phyloP scores from a whole-genome alignment of 2,888 invertebrate species.

The Drosophila birchii region DNA sequence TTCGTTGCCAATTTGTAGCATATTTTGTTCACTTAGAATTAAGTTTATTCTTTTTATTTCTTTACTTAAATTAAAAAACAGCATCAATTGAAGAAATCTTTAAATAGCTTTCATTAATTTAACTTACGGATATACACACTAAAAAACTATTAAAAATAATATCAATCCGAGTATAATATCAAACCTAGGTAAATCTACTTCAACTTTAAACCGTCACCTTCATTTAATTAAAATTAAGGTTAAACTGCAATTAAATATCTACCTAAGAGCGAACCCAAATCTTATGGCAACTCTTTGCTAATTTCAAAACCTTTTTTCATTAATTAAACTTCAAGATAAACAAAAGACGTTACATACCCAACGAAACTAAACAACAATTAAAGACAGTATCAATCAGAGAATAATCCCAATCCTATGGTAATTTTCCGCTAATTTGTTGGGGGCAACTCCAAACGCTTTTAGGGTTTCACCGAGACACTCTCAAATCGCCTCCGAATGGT shows the following conservation, averaged over 20 bases:
- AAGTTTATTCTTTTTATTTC: too few relatives aligned
- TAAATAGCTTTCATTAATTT: too few relatives aligned
- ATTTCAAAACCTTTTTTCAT: neutral
- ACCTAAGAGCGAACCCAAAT: neutral
- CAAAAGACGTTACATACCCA: neutral
- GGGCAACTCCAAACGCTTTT: neutral
- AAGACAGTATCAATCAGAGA: conserved; percentile 5
- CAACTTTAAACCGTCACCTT: neutral
- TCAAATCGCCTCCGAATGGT: conserved; percentile 1
- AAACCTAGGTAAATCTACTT: neutral
- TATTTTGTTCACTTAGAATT: neutral
- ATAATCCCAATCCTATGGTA: conserved; percentile 2
- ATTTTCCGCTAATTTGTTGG: conserved; percentile 9
- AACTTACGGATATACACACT: too few relatives aligned
- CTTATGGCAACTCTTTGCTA: too few relatives aligned
- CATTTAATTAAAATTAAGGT: neutral
- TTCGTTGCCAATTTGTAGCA: neutral
- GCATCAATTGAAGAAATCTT: too few relatives aligned
- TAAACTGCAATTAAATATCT: neutral
- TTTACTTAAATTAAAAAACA: too few relatives aligned
- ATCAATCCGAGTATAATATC: too few relatives aligned
- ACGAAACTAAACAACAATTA: neutral
- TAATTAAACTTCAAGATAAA: neutral
- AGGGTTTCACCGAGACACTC: neutral
- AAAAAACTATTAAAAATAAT: too few relatives aligned